Conservation (phyloP, 2,797 vertebrate genomes). For the Chelonia mydas region DNA sequence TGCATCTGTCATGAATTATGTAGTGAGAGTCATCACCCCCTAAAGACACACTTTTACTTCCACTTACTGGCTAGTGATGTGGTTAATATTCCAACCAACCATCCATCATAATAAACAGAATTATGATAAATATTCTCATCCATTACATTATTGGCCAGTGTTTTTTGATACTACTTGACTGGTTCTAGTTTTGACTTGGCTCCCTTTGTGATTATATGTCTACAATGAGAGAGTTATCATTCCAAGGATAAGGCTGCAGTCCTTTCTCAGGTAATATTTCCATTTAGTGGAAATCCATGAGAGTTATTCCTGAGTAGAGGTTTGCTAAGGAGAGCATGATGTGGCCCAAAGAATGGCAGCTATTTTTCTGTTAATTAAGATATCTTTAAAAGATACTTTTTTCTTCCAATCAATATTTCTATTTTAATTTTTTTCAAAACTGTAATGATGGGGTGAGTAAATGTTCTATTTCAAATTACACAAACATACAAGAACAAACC, state of each 20-base stretch:
- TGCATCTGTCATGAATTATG: background rate
- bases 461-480: background rate
- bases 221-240: background rate
- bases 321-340: background rate
- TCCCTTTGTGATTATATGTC: background rate
- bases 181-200: background rate
- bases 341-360: background rate
- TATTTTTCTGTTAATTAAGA: background rate
- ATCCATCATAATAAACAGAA: slow-evolving; percentile 5
- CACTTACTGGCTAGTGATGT: slow-evolving; percentile 29
- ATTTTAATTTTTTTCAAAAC: background rate
- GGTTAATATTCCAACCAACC: slow-evolving; percentile 40
- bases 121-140: background rate
- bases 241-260: accelerated
- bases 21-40: background rate
- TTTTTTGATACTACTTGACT: background rate
- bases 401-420: background rate
- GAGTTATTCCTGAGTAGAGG: background rate
- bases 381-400: too few relatives aligned
- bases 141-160: background rate
- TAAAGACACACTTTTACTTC: slow-evolving; percentile 37
- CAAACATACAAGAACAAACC: accelerated
- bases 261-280: background rate
- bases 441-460: background rate
- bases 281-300: background rate